Evolutionary conservation across 2,888 invertebrate species (phyloP), one percentile per base, ranked within the genome.

Genomic region (Luperina nickerlii): DNA sequence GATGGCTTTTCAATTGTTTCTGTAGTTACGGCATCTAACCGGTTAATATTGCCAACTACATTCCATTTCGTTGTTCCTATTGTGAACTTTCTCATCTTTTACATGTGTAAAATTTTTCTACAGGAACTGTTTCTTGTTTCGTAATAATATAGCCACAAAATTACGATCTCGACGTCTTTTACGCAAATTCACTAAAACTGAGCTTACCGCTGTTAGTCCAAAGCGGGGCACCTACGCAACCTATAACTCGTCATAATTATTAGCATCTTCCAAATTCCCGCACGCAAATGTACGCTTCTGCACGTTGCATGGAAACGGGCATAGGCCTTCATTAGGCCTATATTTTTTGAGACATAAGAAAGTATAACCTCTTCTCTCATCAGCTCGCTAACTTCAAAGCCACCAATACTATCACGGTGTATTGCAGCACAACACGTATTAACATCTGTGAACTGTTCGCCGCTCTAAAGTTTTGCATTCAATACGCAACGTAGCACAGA

Each of bases 391-490:
- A n/a, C 8, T 62, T 57, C 24, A 24, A 66, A 42, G 38, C 51
- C 62, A n/a, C 54, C 13, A n/a, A 57, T 1, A 60, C 65, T 38
- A 73, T 15, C 7, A 69, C 24, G 24, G 69, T 27, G 67, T 86
- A 71, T 63, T n/a, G 13, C 18, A 78, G 18, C 60, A 60, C 66
- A 20, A 45, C 63, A 48, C 67, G 67, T 68, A 38, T 74, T 76
- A 86, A 76, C 69, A 86, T 74, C 32, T 63, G 73, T 76, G 32
- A 83, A 78, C 67, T 63, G 54, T 51, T 38, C 9, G 27, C 48
- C 76, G 32, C 42, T 15, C 69, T n/a, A 73, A 42, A 62, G 15
- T 38, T 69, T 69, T 45, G 42, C 85, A 68, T 84, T 78, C 70
- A 71, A 72, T 62, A 72, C 51, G 45, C 38, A 51, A 51, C 51